Conservation (phyloP, 2,797 vertebrate species). For the Rhabdophis nuchalis region DNA sequence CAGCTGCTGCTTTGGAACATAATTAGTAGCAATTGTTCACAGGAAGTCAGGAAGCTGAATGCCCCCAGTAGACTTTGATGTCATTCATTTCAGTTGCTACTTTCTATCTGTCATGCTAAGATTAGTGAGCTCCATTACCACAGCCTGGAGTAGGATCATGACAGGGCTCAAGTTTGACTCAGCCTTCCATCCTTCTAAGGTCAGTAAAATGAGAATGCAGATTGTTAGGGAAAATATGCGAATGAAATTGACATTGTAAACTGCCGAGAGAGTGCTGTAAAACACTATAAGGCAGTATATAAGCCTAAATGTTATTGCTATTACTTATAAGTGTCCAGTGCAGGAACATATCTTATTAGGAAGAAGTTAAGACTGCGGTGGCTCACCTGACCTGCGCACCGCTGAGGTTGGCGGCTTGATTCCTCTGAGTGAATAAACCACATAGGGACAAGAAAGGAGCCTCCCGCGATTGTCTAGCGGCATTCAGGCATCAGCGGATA, state of each 20-base stretch:
- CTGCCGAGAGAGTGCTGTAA: background rate
- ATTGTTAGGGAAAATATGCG: background rate
- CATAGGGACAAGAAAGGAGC: no score
- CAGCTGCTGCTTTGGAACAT: constrained; percentile 38
- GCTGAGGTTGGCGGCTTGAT: no score
- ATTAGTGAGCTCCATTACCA: constrained; percentile 18
- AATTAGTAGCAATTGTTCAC: constrained; percentile 37
- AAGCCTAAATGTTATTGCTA: background rate
- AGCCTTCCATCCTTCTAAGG: background rate
- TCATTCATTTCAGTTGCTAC: constrained; percentile 17
- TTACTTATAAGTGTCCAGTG: constrained; percentile 32
- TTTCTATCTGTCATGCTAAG: fast-evolving
- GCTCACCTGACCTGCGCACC: no score
- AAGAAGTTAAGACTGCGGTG: no score
- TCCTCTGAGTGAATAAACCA: no score
- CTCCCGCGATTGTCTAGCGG: no score
- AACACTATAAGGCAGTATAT: background rate
- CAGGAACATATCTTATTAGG: constrained; percentile 12
- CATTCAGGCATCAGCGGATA: no score
- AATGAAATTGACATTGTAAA: background rate
- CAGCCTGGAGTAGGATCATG: background rate
- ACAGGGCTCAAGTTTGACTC: background rate
- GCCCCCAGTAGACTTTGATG: constrained; percentile 17
- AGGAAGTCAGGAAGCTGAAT: constrained; percentile 35
- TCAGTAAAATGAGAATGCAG: background rate